Evolutionary conservation across 2,113 vertebrate genomes (phyloP).

Genomic region (Cyanoramphus novaezelandiae): DNA sequence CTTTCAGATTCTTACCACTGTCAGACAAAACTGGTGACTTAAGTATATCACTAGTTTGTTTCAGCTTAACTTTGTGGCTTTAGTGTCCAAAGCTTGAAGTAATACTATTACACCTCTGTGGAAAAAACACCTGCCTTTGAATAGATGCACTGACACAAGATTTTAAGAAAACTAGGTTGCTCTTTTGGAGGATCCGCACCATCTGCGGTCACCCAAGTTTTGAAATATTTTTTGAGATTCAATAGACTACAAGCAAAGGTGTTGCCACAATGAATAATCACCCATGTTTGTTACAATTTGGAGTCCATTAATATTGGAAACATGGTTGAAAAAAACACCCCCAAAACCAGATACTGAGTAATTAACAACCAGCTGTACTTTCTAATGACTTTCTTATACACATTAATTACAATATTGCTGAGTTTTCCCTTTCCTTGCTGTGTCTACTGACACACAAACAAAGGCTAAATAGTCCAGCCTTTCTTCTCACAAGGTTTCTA

Average conservation of each 20-base stretch:
- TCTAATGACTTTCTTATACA: background rate
- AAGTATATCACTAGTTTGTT: background rate
- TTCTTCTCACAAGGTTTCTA: background rate
- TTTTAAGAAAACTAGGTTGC: background rate
- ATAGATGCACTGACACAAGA: background rate
- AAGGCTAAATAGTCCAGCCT: background rate
- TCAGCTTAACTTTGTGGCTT: background rate
- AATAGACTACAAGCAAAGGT: background rate
- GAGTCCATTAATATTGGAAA: background rate
- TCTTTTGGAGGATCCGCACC: background rate
- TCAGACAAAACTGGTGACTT: background rate
- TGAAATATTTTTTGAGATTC: background rate
- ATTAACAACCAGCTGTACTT: background rate
- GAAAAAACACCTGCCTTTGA: background rate
- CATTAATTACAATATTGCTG: background rate
- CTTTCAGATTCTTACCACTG: background rate
- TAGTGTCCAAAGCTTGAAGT: background rate
- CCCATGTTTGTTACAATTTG: background rate
- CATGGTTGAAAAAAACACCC: background rate
- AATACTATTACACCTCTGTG: background rate
- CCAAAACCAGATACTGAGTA: background rate
- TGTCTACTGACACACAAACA: background rate
- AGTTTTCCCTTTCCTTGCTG: background rate
- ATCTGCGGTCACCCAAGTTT: background rate
- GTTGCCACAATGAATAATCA: background rate